Percentiles rank a stretch among this genome's conserved stretches.
These are phyloP conservation scores for Mus caroli DNA, from an alignment of 2,797 vertebrate species.

Conservation along the genomic window DNA sequence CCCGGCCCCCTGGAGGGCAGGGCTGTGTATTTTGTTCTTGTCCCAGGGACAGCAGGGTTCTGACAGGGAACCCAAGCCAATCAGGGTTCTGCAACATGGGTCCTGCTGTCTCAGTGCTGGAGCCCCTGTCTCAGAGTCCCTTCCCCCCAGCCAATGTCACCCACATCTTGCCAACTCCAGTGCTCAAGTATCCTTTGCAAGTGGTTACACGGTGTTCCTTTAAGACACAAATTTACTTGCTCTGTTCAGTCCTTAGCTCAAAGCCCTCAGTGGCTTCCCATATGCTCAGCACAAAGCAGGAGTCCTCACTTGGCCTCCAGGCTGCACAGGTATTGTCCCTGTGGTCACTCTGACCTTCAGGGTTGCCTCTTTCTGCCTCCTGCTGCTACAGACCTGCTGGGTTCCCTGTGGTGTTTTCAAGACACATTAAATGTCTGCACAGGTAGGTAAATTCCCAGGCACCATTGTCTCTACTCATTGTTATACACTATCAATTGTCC, in stretches of 20 bases:
- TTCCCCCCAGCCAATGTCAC: no score
- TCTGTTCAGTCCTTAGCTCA: neutral
- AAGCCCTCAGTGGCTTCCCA: neutral
- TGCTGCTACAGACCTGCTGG: neutral
- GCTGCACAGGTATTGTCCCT: neutral
- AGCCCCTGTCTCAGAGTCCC: rapidly evolving
- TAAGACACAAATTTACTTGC: neutral
- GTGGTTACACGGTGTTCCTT: neutral
- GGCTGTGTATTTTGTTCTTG: slow-evolving; percentile 61
- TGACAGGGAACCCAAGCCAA: neutral
- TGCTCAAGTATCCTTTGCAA: neutral
- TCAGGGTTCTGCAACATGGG: neutral
- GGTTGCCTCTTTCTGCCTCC: neutral
- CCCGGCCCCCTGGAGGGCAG: slow-evolving; percentile 17
- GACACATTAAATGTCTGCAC: neutral
- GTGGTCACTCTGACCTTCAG: no score
- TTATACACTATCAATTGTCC: no score
- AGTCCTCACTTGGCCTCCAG: no score
- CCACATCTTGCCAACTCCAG: no score
- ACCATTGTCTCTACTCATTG: neutral
- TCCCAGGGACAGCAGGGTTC: slow-evolving; percentile 48
- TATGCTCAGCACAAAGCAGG: neutral
- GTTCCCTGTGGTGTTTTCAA: neutral
- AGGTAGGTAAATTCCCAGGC: neutral
- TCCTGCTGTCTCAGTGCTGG: no score